Evolutionary conservation across 2,113 vertebrate species (phyloP), one percentile per base, ranked within the genome.

Genomic region (Clarias macrocephalus): DNA sequence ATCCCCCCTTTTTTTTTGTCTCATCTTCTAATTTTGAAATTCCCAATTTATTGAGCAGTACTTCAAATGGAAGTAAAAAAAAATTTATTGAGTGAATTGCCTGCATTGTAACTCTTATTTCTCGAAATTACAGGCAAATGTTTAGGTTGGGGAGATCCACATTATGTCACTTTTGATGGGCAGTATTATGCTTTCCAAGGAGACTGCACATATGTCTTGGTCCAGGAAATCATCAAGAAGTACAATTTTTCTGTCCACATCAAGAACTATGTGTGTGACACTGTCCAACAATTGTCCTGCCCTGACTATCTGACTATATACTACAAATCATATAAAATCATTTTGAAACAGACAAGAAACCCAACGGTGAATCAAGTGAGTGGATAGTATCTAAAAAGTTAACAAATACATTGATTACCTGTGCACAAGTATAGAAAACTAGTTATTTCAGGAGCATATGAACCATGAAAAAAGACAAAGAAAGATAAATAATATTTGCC

Each of bases 111-210:
- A 37, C 18, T 80, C 13, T 80, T 88, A 11, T 79, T 73, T 42
- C 83, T 28, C 5, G 15, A 63, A 79, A 77, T 73, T 94, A 25
- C 93, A 99, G 98, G 98, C 93, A 87, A 95, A 72, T 99, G 98
- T 85, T 89, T 80, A 3, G 97, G 97, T 88, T 99, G 97, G 97
- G 98, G 97, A 76, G 96, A 97, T 91, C 95, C 96, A 63, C 97
- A 99, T 91, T 97, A 97, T 87, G 3, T 94, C 48, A 98, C 97
- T 42, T 99, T 99, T 80, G 98, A 99, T 77, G 97, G 97, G 87
- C 92, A 63, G 19, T 96, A 97, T 90, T 99, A 99, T 80, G 96
- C 94, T 25, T 98, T 97, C 93, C 95, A 97, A 93, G 94, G 97
- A 91, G 97, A 97, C 91, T 99, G 98, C 92, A 97, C 97, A 2